Percentiles rank a stretch among this genome's conserved stretches.
Evolutionary conservation across 1,140 invertebrate species (phyloP).

Genomic region (Eumaeus atala): DNA sequence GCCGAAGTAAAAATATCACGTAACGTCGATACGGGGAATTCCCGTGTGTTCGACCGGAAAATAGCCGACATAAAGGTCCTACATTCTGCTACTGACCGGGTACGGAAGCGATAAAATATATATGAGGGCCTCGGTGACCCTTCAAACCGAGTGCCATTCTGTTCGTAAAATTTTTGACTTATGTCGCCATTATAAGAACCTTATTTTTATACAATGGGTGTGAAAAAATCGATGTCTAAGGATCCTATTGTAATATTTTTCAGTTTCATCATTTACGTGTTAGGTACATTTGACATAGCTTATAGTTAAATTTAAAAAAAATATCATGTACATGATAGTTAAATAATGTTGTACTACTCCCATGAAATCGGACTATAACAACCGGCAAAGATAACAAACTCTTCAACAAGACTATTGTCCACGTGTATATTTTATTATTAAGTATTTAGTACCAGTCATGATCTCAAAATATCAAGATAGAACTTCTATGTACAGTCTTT

Average conservation of each 20-base stretch:
- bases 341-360: too few species aligned
- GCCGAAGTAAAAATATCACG: slow-evolving; percentile 53
- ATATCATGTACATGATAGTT: too few species aligned
- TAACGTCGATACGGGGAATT: slow-evolving; percentile 55
- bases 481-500: too few species aligned
- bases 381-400: too few species aligned
- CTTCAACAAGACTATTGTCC: too few species aligned
- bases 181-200: slow-evolving; percentile 3
- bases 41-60: slow-evolving; percentile 61
- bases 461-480: too few species aligned
- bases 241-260: background rate
- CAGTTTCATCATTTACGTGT: background rate
- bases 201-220: background rate
- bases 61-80: slow-evolving; percentile 69
- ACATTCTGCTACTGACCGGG: slow-evolving; percentile 49
- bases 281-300: too few species aligned
- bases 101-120: slow-evolving; percentile 56
- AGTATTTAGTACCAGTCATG: too few species aligned
- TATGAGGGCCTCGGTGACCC: slow-evolving; percentile 38
- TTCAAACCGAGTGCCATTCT: slow-evolving; percentile 32
- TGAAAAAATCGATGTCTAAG: too few species aligned
- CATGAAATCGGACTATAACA: too few species aligned
- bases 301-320: too few species aligned
- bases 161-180: slow-evolving; percentile 12
- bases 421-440: too few species aligned